Conservation (phyloP, 2,113 vertebrate genomes). For the Centropristis striata region DNA sequence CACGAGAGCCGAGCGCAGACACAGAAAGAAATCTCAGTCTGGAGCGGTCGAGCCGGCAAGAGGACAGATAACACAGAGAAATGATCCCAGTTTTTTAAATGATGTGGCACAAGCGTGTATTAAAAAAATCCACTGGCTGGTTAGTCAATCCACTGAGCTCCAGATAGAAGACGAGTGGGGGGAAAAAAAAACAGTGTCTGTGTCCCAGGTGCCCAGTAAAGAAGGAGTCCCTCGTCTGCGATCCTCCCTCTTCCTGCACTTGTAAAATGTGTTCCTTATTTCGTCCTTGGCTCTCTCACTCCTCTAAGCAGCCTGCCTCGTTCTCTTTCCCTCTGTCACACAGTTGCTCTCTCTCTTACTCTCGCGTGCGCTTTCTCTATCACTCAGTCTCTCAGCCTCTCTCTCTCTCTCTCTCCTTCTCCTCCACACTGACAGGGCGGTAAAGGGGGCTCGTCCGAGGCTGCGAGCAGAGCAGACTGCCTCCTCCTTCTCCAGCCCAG, state of each 20-base stretch:
- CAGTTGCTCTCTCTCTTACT: constrained; percentile 77
- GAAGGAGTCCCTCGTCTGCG: constrained; percentile 76
- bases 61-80: constrained; percentile 37
- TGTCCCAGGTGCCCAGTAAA: constrained; percentile 74
- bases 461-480: constrained; percentile 89
- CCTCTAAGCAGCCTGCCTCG: constrained; percentile 76
- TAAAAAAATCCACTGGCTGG: constrained; percentile 66
- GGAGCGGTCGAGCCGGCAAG: constrained; percentile 28
- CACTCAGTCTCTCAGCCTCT: constrained; percentile 62
- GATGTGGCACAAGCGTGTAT: constrained; percentile 48
- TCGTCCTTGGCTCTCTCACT: constrained; percentile 78
- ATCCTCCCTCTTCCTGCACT: constrained; percentile 79
- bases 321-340: constrained; percentile 78
- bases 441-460: constrained; percentile 89
- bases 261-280: constrained; percentile 82
- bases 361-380: constrained; percentile 61
- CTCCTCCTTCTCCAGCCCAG: constrained; percentile 86
- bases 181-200: constrained; percentile 61
- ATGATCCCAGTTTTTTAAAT: constrained; percentile 64
- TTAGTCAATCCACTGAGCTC: constrained; percentile 71
- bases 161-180: constrained; percentile 54
- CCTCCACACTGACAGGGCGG: constrained; percentile 90
- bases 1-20: constrained; percentile 43
- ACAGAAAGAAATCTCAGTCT: constrained; percentile 58
- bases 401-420: constrained; percentile 82